These are phyloP conservation scores for Myiothlypis chrysogaster DNA, from an alignment of 2,797 vertebrate species.

Conservation along the genomic window DNA sequence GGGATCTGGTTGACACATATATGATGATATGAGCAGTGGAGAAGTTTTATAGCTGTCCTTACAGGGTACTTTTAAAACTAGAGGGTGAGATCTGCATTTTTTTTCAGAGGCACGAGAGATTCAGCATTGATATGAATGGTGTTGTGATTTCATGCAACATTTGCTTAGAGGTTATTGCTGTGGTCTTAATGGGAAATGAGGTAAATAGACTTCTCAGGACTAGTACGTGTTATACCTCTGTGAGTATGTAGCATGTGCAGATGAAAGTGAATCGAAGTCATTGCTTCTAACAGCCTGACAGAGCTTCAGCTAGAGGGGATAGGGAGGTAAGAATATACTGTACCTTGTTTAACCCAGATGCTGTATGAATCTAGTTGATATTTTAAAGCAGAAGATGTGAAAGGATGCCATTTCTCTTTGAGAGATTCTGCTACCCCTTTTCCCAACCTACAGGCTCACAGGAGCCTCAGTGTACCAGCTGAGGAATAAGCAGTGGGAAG, in stretches of 20 bases:
- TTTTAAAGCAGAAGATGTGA: not conserved
- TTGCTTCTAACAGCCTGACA: not conserved
- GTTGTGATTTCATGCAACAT: conserved; percentile 2
- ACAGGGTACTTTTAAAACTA: not conserved
- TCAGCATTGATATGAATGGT: not conserved
- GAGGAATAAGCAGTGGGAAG: not conserved
- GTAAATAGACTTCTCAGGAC: not conserved
- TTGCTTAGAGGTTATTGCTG: conserved; percentile 15
- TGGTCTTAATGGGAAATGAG: conserved; percentile 8
- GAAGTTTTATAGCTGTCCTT: not conserved
- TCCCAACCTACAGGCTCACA: not conserved
- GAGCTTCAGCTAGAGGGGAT: not conserved
- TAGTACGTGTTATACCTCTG: not conserved
- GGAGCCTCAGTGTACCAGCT: not conserved
- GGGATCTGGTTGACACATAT: not conserved
- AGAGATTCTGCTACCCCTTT: not conserved
- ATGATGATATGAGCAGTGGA: not conserved
- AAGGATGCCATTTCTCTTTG: not conserved
- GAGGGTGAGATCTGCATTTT: not conserved
- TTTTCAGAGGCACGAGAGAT: not conserved
- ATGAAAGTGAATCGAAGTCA: not conserved
- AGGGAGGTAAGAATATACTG: not conserved
- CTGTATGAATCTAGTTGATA: not conserved
- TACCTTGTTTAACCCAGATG: not conserved
- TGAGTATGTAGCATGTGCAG: not conserved